Evolutionary conservation across 2,888 invertebrate species (phyloP).

Genomic region (Coelogynopora nodosa): DNA sequence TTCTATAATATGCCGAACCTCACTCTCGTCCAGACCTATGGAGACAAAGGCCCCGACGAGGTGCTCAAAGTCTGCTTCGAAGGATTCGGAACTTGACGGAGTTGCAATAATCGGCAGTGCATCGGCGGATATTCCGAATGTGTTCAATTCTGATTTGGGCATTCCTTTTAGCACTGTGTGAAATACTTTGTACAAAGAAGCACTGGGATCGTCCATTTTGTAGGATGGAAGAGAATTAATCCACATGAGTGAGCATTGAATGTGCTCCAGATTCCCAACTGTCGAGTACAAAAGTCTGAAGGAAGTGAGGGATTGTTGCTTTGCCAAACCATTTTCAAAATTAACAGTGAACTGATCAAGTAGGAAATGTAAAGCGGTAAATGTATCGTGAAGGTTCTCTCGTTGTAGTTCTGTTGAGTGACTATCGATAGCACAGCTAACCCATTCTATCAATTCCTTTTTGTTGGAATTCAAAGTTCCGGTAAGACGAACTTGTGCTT

Average conservation of each 20-base stretch:
- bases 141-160: neutral
- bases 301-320: neutral
- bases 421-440: neutral
- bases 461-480: neutral
- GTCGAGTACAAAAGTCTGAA: neutral
- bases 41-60: neutral
- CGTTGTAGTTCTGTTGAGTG: neutral
- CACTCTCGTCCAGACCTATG: neutral
- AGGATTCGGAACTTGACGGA: neutral
- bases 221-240: neutral
- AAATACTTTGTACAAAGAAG: neutral
- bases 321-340: slow-evolving; percentile 1
- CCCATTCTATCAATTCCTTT: neutral
- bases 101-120: neutral
- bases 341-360: neutral
- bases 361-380: neutral
- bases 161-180: neutral
- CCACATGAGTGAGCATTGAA: neutral
- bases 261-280: neutral
- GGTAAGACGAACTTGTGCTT: neutral
- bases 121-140: neutral
- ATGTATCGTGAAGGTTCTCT: neutral
- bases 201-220: neutral
- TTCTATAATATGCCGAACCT: neutral
- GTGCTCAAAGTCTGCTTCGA: neutral